These are phyloP conservation scores for Phoeniculus purpureus DNA, from an alignment of 2,797 vertebrate species.

Conservation along the genomic window DNA sequence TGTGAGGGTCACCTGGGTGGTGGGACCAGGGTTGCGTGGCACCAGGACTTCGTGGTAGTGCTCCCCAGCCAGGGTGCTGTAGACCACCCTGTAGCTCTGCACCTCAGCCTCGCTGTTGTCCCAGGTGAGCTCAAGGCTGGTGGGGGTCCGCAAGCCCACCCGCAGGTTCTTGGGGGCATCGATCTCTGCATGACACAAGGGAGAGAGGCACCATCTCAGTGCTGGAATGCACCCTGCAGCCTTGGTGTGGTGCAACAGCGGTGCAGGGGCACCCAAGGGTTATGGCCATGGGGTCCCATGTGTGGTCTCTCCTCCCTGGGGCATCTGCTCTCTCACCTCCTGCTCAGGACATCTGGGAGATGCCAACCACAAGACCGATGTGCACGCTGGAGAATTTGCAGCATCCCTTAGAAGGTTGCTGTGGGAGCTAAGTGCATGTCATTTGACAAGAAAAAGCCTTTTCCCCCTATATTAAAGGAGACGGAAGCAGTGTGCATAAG, in stretches of 20 bases:
- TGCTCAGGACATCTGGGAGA: not conserved
- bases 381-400: not conserved
- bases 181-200: conserved; percentile 84
- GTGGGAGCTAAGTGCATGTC: not conserved
- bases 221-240: accelerated
- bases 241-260: accelerated
- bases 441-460: not conserved
- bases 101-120: conserved; percentile 97
- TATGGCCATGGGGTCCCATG: accelerated
- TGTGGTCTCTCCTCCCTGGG: not conserved
- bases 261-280: accelerated
- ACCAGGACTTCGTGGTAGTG: conserved; percentile 92
- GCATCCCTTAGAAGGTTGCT: not conserved
- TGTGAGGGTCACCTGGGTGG: conserved; percentile 85
- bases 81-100: conserved; percentile 91
- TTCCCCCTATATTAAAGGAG: not conserved
- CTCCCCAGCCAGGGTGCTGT: conserved; percentile 95
- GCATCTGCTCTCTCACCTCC: not conserved
- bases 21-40: conserved; percentile 82
- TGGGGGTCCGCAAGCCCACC: conserved; percentile 86
- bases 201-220: conserved; percentile 13
- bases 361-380: accelerated
- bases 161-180: conserved; percentile 96
- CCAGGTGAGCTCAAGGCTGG: conserved; percentile 91
- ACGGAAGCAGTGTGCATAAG: not conserved